Evolutionary conservation across 2,113 vertebrate genomes (phyloP), one percentile per base, ranked within the genome.

Genomic region (Bambusicola thoracicus): DNA sequence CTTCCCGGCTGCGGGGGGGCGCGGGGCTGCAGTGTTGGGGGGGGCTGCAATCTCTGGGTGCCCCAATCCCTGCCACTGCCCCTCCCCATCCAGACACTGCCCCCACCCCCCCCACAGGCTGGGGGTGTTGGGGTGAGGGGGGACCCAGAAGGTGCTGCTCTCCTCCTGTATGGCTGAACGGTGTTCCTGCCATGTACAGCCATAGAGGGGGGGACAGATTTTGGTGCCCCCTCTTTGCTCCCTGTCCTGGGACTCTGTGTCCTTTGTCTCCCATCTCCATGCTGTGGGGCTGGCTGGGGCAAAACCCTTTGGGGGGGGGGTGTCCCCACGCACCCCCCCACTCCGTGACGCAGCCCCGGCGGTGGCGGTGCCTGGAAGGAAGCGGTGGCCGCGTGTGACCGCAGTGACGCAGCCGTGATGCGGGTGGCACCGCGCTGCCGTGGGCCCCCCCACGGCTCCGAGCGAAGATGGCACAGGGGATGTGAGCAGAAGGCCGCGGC

Each of bases 241-340:
- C 8, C 0, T 2, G 8, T 85, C 87, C 75, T 22, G 32, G 56
- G 20, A 13, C 61, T 21, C 20, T 14, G 25, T 41, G 29, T 30
- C 55, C 49, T n/a, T 30, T 22, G 44, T 4, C 11, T 34, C 79
- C 55, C 13, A 18, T 77, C 41, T 2, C 41, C 18, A 0, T 6
- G 0, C 27, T 5, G 0, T 1, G 19, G 65, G 46, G 59, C 48
- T 13, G 43, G 43, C 48, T 0, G 0, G 16, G 77, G 46, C 63
- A 41, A 38, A 56, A 70, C 0, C 32, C 32, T 4, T 19, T 12
- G 15, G 53, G 16, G 0, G 53, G 13, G 22, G 0, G 0, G 40
- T 36, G 10, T 2, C 8, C 15, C 32, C 0, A 1, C 5, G 41
- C 19, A 2, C 13, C 8, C 10, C 24, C 16, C 27, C 61, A n/a